These are phyloP conservation scores for Artibeus jamaicensis DNA, from an alignment of 2,797 vertebrate genomes.

Conservation along the genomic window DNA sequence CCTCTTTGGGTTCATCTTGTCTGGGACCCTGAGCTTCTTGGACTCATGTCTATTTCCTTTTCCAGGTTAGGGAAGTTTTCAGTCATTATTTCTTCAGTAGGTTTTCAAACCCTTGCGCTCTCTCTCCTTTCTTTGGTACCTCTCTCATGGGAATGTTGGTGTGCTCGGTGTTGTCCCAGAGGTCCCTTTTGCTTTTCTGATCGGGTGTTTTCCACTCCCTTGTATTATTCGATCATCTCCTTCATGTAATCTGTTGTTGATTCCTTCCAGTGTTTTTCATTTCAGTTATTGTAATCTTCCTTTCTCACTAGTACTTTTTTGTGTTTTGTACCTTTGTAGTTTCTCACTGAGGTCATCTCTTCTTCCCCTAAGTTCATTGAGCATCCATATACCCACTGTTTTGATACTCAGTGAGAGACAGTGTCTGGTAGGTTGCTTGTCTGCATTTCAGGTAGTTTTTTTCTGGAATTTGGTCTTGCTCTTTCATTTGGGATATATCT, in stretches of 20 bases:
- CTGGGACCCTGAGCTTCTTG: background rate
- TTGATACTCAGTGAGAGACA: background rate
- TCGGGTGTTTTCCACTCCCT: background rate
- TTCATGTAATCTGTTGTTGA: background rate
- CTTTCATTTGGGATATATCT: background rate
- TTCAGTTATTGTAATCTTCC: background rate
- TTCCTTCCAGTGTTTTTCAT: background rate
- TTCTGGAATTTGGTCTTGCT: background rate
- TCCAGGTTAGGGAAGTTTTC: background rate
- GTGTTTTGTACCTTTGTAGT: background rate
- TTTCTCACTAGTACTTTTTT: background rate
- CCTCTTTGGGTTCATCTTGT: background rate
- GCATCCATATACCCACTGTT: background rate
- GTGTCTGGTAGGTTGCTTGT: background rate
- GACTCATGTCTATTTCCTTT: background rate
- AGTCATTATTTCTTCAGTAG: background rate
- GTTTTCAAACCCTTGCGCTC: background rate
- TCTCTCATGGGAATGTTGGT: background rate
- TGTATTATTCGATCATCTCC: background rate
- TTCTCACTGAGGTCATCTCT: background rate
- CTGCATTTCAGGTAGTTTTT: background rate
- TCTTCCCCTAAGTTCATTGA: background rate
- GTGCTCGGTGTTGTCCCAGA: background rate
- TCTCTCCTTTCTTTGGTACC: background rate
- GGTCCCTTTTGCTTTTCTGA: background rate